Base-by-base conservation (phyloP, 2,113 vertebrate genomes). In the Charina bottae region DNA sequence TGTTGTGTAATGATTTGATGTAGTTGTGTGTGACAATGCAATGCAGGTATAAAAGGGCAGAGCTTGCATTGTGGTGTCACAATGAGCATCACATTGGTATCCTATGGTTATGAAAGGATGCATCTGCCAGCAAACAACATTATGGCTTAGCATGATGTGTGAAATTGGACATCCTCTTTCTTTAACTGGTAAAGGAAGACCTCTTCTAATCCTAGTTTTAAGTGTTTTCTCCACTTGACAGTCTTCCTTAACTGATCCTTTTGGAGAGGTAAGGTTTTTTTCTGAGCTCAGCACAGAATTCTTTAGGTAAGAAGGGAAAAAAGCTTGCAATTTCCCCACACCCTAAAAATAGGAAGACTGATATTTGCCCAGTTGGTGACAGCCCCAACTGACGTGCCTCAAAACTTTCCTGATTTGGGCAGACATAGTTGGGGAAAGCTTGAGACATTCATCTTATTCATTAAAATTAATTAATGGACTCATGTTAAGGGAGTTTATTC, bases 401-500 rank as follows among this genome's bases (percentile, higher is more conserved):
- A 21, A 59, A n/a, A 13, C 42, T 53, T 87, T 46, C 15, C n/a
- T 83, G n/a, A 53, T 37, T 59, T 33, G 54, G 23, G 84, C 90
- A 33, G 68, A 33, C 42, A 83, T 46, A 46, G 58, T n/a, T 42
- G 26, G 33, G 26, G 46, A 84, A 62, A 62, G n/a, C 26, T 59
- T 58, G 42, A 84, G 56, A 33, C 8, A 28, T 55, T 42, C 19
- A 33, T 64, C n/a, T 85, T 62, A 12, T 53, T 94, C 37, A 78
- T 1, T 0, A 0, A 94, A 90, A 46, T 87, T 19, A 19, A 85
- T 17, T 3, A 46, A n/a, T 93, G 9, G 6, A 85, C 46, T 83
- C 42, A 55, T 15, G 10, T 89, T 53, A 54, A 85, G 9, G 59
- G 93, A 92, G 78, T 85, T 93, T 91, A 89, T 91, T 83, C 59